phyloP scores from a whole-genome alignment of 2,888 invertebrate genomes.

The Digitonthophagus gazella region DNA sequence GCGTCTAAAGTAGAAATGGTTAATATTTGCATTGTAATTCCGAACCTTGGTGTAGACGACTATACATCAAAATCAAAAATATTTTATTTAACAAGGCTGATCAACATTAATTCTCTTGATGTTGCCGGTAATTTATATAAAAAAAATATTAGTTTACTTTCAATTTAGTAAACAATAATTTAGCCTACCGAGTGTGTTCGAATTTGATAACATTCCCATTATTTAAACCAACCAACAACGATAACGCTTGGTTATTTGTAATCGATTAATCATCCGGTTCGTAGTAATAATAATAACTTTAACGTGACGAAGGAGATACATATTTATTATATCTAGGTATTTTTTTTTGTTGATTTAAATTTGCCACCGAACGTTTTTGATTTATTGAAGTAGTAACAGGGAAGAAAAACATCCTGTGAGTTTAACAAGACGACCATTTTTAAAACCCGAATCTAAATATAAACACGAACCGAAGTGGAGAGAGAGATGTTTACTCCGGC shows the following conservation, averaged over 20 bases:
- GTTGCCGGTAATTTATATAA: background rate
- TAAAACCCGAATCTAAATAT: background rate
- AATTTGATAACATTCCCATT: background rate
- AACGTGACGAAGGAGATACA: no score
- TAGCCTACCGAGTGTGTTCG: background rate
- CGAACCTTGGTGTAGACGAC: no score
- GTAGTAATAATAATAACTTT: no score
- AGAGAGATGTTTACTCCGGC: background rate
- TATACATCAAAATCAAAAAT: no score
- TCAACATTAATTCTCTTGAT: background rate
- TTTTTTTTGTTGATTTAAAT: no score
- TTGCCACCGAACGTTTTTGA: background rate
- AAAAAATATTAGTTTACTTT: no score
- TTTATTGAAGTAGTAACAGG: background rate
- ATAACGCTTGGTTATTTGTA: background rate
- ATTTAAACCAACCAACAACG: background rate
- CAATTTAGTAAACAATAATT: background rate
- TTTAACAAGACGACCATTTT: background rate
- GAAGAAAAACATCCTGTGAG: background rate
- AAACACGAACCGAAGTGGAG: background rate
- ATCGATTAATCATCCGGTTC: background rate
- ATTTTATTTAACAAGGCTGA: background rate
- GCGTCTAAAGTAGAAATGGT: no score
- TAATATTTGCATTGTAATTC: no score
- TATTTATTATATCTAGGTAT: no score